These are phyloP conservation scores for Parazoanthus darwini DNA, from an alignment of 92 coral and sea anemone genomes.

Conservation along the genomic window DNA sequence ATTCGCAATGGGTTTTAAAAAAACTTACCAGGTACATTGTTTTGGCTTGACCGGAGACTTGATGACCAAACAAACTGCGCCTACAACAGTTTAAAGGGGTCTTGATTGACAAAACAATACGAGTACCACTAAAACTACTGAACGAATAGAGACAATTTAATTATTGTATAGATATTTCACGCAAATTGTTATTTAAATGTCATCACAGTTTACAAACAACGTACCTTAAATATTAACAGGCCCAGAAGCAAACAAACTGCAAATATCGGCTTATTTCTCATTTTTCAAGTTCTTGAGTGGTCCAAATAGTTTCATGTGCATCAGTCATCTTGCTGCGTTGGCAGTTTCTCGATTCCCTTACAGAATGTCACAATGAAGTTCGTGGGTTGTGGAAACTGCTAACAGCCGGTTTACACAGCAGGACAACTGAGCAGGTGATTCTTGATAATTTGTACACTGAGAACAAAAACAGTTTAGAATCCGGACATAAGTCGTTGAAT, in stretches of 20 bases:
- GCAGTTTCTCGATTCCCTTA: not conserved
- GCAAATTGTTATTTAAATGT: not conserved
- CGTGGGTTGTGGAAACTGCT: too few relatives aligned
- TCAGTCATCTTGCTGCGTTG: not conserved
- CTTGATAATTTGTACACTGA: too few relatives aligned
- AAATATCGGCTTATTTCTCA: not conserved
- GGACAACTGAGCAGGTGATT: too few relatives aligned
- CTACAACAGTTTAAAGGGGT: not conserved
- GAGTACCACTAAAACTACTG: too few relatives aligned
- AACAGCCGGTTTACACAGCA: too few relatives aligned
- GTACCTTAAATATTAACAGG: not conserved
- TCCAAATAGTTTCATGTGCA: not conserved
- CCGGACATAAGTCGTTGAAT: too few relatives aligned
- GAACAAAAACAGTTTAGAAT: too few relatives aligned
- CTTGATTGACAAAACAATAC: not conserved
- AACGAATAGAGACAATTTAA: not conserved
- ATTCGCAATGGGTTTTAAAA: too few relatives aligned
- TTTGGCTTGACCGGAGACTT: not conserved
- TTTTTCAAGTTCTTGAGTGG: not conserved
- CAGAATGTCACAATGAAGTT: too few relatives aligned
- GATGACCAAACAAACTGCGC: conserved; percentile 2
- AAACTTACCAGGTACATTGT: not conserved
- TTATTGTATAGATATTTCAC: not conserved
- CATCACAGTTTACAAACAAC: not conserved
- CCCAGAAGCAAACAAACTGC: not conserved